phyloP scores from a whole-genome alignment of 2,113 vertebrate species.

The Ceyx cyanopectus region DNA sequence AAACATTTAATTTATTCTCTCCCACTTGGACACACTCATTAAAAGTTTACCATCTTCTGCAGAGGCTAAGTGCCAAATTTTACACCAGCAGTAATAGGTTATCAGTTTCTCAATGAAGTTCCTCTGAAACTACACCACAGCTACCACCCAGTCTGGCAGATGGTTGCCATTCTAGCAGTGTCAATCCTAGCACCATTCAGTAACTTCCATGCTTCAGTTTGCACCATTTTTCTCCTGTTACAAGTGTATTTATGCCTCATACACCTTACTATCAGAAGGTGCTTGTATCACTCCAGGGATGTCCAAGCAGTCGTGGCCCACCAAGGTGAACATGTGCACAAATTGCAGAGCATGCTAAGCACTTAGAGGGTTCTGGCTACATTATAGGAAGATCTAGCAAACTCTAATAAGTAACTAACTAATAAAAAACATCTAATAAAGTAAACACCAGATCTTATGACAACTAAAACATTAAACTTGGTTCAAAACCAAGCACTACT shows the following conservation, averaged over 20 bases:
- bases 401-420: neutral
- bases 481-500: neutral
- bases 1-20: neutral
- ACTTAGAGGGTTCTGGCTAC: neutral
- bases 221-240: neutral
- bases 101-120: neutral
- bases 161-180: neutral
- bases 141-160: neutral
- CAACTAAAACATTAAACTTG: neutral
- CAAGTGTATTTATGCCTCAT: neutral
- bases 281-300: neutral
- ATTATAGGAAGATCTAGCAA: neutral
- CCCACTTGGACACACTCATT: neutral
- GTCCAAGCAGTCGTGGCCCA: neutral
- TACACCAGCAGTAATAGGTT: neutral
- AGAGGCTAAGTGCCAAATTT: neutral
- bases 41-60: neutral
- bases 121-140: neutral
- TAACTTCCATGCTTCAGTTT: neutral
- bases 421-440: neutral
- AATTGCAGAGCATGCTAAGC: neutral
- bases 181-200: neutral
- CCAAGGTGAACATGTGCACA: accelerated
- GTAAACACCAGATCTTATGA: neutral
- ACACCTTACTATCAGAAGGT: neutral